Conservation (phyloP, 1,140 invertebrate species). For the Brachionus plicatilis region DNA sequence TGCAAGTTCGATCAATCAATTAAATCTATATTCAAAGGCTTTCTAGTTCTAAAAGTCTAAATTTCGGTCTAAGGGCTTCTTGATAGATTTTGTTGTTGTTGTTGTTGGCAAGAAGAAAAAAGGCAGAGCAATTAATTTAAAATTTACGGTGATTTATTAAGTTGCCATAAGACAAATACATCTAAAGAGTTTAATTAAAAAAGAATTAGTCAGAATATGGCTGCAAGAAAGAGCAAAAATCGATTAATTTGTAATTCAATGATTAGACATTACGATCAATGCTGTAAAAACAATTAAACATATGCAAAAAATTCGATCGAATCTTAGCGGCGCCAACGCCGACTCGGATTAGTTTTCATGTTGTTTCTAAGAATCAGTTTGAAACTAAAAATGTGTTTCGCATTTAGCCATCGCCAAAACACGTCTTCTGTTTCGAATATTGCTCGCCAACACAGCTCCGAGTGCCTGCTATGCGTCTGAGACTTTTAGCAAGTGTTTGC, state of each 20-base stretch:
- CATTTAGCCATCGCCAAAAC: background rate
- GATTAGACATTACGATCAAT: constrained; percentile 26
- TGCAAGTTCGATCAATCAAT: constrained; percentile 17
- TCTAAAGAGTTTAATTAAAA: constrained; percentile 11
- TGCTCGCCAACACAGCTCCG: background rate
- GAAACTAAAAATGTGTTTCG: background rate
- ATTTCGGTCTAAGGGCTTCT: background rate
- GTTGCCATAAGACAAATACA: background rate
- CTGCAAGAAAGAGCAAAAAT: background rate
- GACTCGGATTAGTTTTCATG: background rate
- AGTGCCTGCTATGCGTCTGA: background rate
- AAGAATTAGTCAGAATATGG: background rate
- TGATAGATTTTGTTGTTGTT: background rate
- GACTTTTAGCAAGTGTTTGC: constrained; percentile 17
- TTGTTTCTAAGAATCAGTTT: background rate
- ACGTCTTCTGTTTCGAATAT: background rate
- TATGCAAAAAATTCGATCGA: background rate
- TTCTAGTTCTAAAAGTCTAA: background rate
- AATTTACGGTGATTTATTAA: constrained; percentile 36
- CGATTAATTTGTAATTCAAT: constrained; percentile 35
- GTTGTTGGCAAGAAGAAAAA: background rate
- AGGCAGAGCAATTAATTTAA: constrained; percentile 18
- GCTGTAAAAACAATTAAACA: constrained; percentile 24
- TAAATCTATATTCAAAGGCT: constrained; percentile 1
- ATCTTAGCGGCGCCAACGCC: background rate